Percentiles rank a stretch among this genome's conserved stretches.
phyloP scores from a whole-genome alignment of 2,888 invertebrate genomes.

The Cheilosia pagana region DNA sequence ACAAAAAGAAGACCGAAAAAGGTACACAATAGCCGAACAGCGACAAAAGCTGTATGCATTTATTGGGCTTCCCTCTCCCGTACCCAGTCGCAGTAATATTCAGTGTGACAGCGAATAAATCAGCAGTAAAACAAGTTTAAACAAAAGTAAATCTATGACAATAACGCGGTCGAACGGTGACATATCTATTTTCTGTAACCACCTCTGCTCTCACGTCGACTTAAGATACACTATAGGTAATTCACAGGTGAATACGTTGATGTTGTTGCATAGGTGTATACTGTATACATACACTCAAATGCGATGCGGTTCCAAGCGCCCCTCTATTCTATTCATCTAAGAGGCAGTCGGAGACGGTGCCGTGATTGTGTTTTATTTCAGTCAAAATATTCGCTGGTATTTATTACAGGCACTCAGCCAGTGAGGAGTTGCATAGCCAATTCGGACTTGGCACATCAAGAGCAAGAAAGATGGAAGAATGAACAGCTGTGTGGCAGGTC shows the following conservation, averaged over 20 bases:
- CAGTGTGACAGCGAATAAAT: constrained; percentile 50
- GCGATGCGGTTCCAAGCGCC: background rate
- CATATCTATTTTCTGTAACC: constrained; percentile 41
- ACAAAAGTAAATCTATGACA: constrained; percentile 57
- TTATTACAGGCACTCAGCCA: constrained; percentile 37
- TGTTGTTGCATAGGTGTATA: constrained; percentile 14
- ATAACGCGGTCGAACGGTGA: constrained; percentile 53
- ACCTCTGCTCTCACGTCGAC: constrained; percentile 14
- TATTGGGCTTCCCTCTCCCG: constrained; percentile 51
- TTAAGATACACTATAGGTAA: constrained; percentile 52
- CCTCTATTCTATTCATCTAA: background rate
- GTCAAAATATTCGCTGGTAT: constrained; percentile 28
- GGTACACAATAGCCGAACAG: constrained; percentile 14
- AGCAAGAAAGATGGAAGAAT: background rate
- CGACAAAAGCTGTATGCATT: constrained; percentile 43
- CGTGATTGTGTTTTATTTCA: constrained; percentile 48
- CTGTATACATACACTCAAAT: background rate
- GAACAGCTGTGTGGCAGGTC: constrained; percentile 7
- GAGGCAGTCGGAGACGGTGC: background rate
- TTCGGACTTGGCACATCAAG: background rate
- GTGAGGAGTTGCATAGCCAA: constrained; percentile 19
- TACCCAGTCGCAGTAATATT: constrained; percentile 27
- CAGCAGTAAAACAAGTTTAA: constrained; percentile 56
- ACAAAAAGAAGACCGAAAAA: constrained; percentile 14
- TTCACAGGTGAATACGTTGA: constrained; percentile 67